These are phyloP conservation scores for Lepilemur septentrionalis DNA, from an alignment of 2,797 vertebrate genomes.

Conservation along the genomic window DNA sequence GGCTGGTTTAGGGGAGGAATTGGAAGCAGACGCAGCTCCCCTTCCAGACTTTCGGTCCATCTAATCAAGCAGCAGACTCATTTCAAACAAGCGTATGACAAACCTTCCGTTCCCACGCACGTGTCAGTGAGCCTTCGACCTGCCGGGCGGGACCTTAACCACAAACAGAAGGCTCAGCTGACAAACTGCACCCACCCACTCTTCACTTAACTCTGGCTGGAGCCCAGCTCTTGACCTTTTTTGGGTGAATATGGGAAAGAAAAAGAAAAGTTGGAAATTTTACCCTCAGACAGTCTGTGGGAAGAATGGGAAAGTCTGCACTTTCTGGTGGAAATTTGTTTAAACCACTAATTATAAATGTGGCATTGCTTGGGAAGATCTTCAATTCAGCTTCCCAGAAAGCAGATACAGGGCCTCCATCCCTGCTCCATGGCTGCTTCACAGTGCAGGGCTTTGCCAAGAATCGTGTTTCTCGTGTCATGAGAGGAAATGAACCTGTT, in stretches of 20 bases:
- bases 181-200: neutral
- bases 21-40: neutral
- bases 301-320: conserved; percentile 27
- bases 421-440: neutral
- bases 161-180: neutral
- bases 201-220: neutral
- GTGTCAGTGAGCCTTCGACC: neutral
- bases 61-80: neutral
- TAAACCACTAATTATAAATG: conserved; percentile 40
- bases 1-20: neutral
- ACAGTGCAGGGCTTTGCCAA: neutral
- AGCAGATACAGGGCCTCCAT: neutral
- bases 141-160: neutral
- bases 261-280: conserved; percentile 10
- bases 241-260: neutral
- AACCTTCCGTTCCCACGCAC: neutral
- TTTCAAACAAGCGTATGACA: neutral
- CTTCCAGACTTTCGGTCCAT: neutral
- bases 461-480: neutral
- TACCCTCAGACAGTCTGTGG: neutral
- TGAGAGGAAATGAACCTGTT: conserved; percentile 28
- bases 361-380: conserved; percentile 29
- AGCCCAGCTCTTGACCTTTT: neutral
- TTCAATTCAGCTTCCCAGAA: conserved; percentile 20
- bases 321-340: conserved; percentile 19